phyloP scores from a whole-genome alignment of 2,797 vertebrate genomes.

The Megaceryle alcyon region DNA sequence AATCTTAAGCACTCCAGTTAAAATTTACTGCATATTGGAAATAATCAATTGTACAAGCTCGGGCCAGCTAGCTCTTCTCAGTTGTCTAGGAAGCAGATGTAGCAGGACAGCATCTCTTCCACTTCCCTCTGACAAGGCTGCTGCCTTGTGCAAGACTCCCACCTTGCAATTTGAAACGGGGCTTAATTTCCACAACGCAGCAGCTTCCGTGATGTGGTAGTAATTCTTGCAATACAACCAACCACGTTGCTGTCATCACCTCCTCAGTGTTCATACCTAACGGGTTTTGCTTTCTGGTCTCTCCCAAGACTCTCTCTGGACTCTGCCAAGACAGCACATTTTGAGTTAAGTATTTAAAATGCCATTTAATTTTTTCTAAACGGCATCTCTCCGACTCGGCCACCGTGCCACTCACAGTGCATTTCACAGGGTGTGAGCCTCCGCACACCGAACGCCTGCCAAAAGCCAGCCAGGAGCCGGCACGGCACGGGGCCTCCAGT shows the following conservation, averaged over 20 bases:
- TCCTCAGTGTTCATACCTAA: background rate
- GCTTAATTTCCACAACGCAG: background rate
- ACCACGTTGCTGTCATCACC: fast-evolving
- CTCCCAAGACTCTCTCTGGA: too few relatives aligned
- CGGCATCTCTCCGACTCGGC: fast-evolving
- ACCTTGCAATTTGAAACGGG: fast-evolving
- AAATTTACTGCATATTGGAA: background rate
- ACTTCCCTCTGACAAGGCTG: background rate
- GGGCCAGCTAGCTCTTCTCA: background rate
- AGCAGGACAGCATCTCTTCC: background rate
- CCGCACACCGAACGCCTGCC: fast-evolving
- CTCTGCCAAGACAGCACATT: background rate
- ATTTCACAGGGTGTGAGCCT: background rate
- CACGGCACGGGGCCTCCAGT: too few relatives aligned
- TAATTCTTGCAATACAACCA: background rate
- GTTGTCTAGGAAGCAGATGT: background rate
- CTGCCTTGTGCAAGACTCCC: background rate
- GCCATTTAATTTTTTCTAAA: background rate
- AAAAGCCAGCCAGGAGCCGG: too few relatives aligned
- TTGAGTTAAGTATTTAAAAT: background rate
- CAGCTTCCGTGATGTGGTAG: background rate
- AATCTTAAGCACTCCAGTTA: background rate
- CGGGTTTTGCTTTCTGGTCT: fast-evolving
- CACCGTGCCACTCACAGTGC: fast-evolving
- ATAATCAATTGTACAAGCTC: background rate